Base-by-base conservation (phyloP, 1,140 invertebrate species). In the Phocides pigmalion region DNA sequence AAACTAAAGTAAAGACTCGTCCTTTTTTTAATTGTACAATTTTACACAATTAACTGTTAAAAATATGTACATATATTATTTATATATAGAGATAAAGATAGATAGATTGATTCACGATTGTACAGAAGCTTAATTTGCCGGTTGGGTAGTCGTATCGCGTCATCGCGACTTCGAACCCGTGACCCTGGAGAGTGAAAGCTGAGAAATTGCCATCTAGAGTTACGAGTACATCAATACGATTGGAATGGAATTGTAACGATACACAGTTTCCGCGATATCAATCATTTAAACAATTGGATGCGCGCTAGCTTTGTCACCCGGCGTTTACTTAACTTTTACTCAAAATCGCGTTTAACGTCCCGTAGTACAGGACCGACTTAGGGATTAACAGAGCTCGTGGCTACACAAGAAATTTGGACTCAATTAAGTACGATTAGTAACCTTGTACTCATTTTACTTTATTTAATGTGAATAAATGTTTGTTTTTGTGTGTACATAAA, bases 171-270 rank as follows among this genome's bases (percentile, higher is more conserved):
- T 79, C 81, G 79, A 83, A 80, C 81, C 74, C 70, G 59, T 72
- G 81, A 83, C 78, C 81, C 73, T 68, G 35, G 68, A 70, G 69
- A 70, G 81, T 72, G 81, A 83, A 83, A 83, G 81, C 72, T 65
- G 68, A 68, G 72, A 81, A 74, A 79, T 68, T 69, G 53, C 68
- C 68, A 70, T 74, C 76, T 81, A 70, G 72, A 74, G 62, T 81
- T 83, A 81, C 81, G 41, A 62, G 49, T 68, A 64, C 53, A 59
- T 56, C 41, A 59, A 65, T 58, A 59, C 58, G 63, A 68, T 68
- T 62, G 56, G 68, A 69, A 66, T 64, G 66, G 65, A 68, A 68
- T 70, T 50, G 54, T 63, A 72, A 62, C 59, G 51, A 64, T 69
- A 72, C 58, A 39, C 19, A 44, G 37, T 70, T 74, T 74, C 71